These are phyloP conservation scores for Mystacides longicornis DNA, from an alignment of 2,888 invertebrate genomes.

Conservation along the genomic window DNA sequence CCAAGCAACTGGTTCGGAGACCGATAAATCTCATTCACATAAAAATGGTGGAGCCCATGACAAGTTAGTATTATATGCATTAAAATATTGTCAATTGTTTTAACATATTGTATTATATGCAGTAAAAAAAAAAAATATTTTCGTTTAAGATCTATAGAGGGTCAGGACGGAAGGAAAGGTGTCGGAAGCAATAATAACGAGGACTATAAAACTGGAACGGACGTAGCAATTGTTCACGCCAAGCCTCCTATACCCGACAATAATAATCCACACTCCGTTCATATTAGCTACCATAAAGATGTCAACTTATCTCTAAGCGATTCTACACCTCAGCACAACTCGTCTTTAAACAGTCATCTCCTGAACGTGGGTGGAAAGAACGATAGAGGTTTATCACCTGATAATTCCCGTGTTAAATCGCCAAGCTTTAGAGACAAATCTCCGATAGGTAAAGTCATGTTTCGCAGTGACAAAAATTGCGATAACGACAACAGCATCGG, in stretches of 20 bases:
- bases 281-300: slow-evolving; percentile 32
- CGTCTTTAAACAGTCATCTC: slow-evolving; percentile 16
- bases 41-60: slow-evolving; percentile 46
- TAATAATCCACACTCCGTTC: slow-evolving; percentile 40
- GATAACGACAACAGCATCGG: slow-evolving; percentile 31
- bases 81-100: background rate
- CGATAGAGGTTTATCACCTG: slow-evolving; percentile 15
- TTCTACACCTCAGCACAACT: slow-evolving; percentile 16
- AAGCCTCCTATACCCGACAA: slow-evolving; percentile 36
- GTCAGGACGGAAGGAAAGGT: slow-evolving; percentile 28
- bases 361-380: slow-evolving; percentile 16
- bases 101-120: background rate
- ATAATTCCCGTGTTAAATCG: slow-evolving; percentile 20
- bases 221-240: slow-evolving; percentile 39
- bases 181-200: slow-evolving; percentile 28
- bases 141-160: slow-evolving; percentile 32
- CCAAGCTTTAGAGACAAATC: slow-evolving; percentile 33
- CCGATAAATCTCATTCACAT: slow-evolving; percentile 69
- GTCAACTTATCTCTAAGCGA: slow-evolving; percentile 21
- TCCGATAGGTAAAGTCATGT: slow-evolving; percentile 36
- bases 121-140: background rate
- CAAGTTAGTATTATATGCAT: slow-evolving; percentile 33
- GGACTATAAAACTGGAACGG: slow-evolving; percentile 36
- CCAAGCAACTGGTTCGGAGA: slow-evolving; percentile 68
- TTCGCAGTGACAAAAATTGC: slow-evolving; percentile 26